Percentiles rank a stretch among this genome's conserved stretches.
phyloP scores from a whole-genome alignment of 2,797 vertebrate genomes.

The Chelon auratus region DNA sequence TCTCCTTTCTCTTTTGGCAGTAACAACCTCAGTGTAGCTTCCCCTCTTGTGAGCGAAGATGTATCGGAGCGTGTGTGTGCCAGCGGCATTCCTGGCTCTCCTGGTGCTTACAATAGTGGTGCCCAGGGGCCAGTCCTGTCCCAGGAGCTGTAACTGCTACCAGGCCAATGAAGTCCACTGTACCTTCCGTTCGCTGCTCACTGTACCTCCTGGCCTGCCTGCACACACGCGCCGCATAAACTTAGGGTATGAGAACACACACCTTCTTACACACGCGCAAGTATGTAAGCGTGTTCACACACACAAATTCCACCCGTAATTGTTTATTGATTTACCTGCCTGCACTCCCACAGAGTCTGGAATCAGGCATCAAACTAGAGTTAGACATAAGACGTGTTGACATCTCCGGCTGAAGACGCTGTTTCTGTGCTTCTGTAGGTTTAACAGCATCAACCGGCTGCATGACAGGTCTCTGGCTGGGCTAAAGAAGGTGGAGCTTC shows the following conservation, averaged over 20 bases:
- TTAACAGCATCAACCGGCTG: constrained; percentile 92
- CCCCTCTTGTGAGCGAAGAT: constrained; percentile 43
- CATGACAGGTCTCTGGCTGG: constrained; percentile 86
- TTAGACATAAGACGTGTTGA: background rate
- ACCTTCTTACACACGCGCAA: background rate
- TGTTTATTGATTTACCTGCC: background rate
- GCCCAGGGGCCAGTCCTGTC: constrained; percentile 77
- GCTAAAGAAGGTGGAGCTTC: constrained; percentile 88
- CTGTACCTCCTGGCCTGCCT: constrained; percentile 87
- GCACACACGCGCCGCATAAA: constrained; percentile 91
- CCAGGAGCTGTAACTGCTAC: constrained; percentile 92
- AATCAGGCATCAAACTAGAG: background rate
- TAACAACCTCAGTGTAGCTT: constrained; percentile 29
- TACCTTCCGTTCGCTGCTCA: constrained; percentile 91
- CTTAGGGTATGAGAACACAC: constrained; percentile 85
- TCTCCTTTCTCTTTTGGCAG: constrained; percentile 45
- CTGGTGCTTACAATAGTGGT: constrained; percentile 71
- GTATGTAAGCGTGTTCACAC: background rate
- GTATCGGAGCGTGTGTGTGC: constrained; percentile 46
- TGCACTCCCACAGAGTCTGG: background rate
- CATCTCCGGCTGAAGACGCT: background rate
- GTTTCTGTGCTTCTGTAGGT: constrained; percentile 79
- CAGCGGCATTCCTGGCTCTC: constrained; percentile 76
- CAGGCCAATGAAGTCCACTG: constrained; percentile 94
- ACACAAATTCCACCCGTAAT: background rate